Evolutionary conservation across 2,113 vertebrate genomes (phyloP), one percentile per base, ranked within the genome.

Genomic region (Choloepus hoffmanni): DNA sequence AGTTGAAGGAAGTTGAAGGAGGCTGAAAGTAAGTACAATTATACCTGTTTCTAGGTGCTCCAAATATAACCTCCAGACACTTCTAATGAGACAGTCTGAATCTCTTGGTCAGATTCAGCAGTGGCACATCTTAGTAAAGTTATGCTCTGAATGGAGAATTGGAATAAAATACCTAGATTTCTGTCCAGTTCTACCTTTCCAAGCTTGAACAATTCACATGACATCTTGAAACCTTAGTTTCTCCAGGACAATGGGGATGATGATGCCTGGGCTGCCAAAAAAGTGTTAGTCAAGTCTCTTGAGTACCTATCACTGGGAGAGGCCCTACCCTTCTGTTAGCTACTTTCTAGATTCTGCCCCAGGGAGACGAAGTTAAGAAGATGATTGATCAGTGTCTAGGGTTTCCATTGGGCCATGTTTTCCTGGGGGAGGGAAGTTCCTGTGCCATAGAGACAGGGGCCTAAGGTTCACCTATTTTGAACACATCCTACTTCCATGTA

Each of bases 151-250:
- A 30, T 76, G 30, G 60, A 48, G 85, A 76, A 92, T 65, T 86
- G 23, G 40, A 68, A 92, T 86, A 40, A 48, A 85, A 40, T 53
- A 81, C 28, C 14, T 79, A 55, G 45, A 78, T 60, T 93, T 78
- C 72, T 65, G 76, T 26, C n/a, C 43, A 60, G 13, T 78, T 95
- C 13, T 91, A 53, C 40, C 65, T 93, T 83, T 93, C 72, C 23
- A 95, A 30, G 40, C 23, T 63, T 81, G 85, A 90, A n/a, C 3
- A 8, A 33, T 43, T 79, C 48, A 45, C 23, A n/a, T 43, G 26
- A 36, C 33, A 67, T 85, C 7, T 78, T 89, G 50, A 48, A 36
- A 14, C 28, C 63, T 91, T 10, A 45, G 23, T 95, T 74, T 94
- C 50, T 89, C 18, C 33, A 74, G 58, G 15, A 24, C 7, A 24